Base-by-base conservation (phyloP, 2,888 invertebrate genomes). In the Dynastes grantii region DNA sequence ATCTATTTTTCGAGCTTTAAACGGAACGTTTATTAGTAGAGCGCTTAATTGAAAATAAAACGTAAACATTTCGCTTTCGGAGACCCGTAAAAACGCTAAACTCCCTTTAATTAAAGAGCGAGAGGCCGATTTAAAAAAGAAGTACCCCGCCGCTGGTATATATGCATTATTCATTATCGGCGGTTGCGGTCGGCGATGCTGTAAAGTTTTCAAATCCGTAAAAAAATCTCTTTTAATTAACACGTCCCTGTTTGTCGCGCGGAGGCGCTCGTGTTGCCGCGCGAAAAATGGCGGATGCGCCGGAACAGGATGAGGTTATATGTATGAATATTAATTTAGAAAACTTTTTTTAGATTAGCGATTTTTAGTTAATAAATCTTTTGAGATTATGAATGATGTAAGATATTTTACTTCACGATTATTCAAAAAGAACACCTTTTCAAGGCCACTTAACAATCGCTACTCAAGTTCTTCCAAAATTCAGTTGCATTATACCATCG, bases 141-240 rank as follows among this genome's bases (percentile, higher is more conserved):
- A n/a, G 6, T n/a, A 55, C 22, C 13, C 55, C 22, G 16, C n/a
- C 55, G 55, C 8, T 22, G 2, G 45, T 45, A 45, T 22, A 8
- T 22, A 55, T 55, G 55, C 22, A 55, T 55, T 55, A 55, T 55
- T 55, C 55, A 45, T 45, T 45, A 55, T 55, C 55, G 55, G 22
- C 55, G 22, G 55, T 55, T 55, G 22, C 45, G 45, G 45, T 8
- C 45, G 45, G 55, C 22, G 55, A 6, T 16, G 55, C 55, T n/a
- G 55, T 22, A 16, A 55, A 22, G 5, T 55, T 55, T 22, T 16
- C n/a, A 55, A 55, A 55, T 55, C 55, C 22, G 55, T 6, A 22
- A 55, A 55, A 55, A 55, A 55, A 55, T 55, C 55, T 55, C 55
- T 45, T 45, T 55, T 55, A 55, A 55, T 55, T 16, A 55, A 55